A percentile compares a stretch with the other conserved stretches of the same genome.
Conservation (phyloP, 2,797 vertebrate genomes). For the Nannoperca obscura region DNA sequence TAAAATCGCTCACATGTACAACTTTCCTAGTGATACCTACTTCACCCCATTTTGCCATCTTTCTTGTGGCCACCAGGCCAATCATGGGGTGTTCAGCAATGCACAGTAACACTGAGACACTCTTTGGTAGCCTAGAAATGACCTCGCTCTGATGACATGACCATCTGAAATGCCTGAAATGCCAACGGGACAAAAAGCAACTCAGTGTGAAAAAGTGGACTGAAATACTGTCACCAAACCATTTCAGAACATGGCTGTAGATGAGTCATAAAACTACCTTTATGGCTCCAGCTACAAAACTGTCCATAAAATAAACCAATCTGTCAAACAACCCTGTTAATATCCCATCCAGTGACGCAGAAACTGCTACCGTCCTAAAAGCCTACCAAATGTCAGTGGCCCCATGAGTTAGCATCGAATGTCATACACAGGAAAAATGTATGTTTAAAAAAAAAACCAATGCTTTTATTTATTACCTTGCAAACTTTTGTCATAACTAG, state of each 20-base stretch:
- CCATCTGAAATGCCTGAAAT: constrained; percentile 66
- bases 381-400: constrained; percentile 1
- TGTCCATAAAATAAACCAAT: constrained; percentile 9
- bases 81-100: neutral
- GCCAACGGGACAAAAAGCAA: constrained; percentile 33
- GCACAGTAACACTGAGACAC: neutral
- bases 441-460: neutral
- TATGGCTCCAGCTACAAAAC: constrained; percentile 1
- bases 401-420: neutral
- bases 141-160: constrained; percentile 42
- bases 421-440: neutral
- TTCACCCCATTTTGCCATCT: neutral
- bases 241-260: neutral
- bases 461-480: constrained; percentile 1
- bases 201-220: neutral
- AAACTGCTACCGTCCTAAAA: neutral
- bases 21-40: neutral
- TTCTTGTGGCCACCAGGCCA: neutral
- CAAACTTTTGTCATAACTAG: neutral
- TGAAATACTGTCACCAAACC: constrained; percentile 2
- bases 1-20: neutral
- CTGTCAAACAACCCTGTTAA: constrained; percentile 5
- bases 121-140: constrained; percentile 11
- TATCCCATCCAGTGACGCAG: constrained; percentile 4
- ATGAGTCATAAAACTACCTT: constrained; percentile 15